Conservation (phyloP, 2,797 vertebrate genomes). For the Typhlichthys subterraneus region DNA sequence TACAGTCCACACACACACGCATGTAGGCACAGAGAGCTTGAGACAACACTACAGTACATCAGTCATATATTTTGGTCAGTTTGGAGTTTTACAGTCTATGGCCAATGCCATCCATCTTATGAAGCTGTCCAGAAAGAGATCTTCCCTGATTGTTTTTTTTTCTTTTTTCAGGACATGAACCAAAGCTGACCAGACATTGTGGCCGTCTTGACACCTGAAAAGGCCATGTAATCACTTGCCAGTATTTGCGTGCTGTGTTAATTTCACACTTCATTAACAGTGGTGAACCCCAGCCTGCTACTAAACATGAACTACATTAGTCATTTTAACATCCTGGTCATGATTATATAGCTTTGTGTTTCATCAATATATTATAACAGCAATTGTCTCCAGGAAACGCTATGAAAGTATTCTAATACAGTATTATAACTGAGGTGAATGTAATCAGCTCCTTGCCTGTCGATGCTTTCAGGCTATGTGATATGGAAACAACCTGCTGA, state of each 20-base stretch:
- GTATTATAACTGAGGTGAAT: conserved; percentile 8
- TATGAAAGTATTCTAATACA: conserved; percentile 7
- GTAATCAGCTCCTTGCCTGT: conserved; percentile 9
- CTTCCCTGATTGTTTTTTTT: too few species aligned
- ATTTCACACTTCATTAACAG: conserved; percentile 23
- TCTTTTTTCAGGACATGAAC: too few species aligned
- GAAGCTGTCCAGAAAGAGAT: too few species aligned
- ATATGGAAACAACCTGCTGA: background rate
- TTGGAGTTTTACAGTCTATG: conserved; percentile 15
- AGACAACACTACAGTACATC: background rate
- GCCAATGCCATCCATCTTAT: too few species aligned
- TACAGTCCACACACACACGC: background rate
- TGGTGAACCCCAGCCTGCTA: conserved; percentile 2
- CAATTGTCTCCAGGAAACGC: conserved; percentile 16
- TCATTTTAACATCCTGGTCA: conserved; percentile 5
- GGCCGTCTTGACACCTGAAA: conserved; percentile 10
- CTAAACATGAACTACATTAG: background rate
- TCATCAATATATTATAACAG: background rate
- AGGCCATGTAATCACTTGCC: background rate
- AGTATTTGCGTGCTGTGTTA: conserved; percentile 10
- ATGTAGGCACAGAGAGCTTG: background rate
- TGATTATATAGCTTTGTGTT: conserved; percentile 1
- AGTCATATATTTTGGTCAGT: conserved; percentile 11
- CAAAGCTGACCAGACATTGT: conserved; percentile 7
- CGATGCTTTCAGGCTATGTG: background rate